Evolutionary conservation across 1,140 invertebrate species (phyloP).

Genomic region (Apis dorsata): DNA sequence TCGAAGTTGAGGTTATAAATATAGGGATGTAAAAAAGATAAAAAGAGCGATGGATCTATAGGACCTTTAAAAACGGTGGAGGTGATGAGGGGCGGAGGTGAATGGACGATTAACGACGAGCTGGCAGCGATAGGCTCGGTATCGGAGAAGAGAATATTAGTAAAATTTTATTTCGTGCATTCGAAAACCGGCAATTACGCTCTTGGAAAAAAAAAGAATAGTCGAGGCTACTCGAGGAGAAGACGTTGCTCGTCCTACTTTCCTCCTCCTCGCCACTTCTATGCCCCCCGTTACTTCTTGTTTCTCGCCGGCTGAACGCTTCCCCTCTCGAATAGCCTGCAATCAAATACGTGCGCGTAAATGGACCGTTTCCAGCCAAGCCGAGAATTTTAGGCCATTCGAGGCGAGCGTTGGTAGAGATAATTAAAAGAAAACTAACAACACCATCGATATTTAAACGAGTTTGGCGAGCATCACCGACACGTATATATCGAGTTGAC

Average conservation of each 20-base stretch:
- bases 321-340: slow-evolving; percentile 54
- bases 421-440: slow-evolving; percentile 26
- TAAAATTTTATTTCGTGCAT: slow-evolving; percentile 45
- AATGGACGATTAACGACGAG: slow-evolving; percentile 18
- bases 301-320: slow-evolving; percentile 50
- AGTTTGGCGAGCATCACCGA: neutral
- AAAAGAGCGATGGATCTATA: neutral
- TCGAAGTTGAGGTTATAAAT: neutral
- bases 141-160: slow-evolving; percentile 35
- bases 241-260: slow-evolving; percentile 62
- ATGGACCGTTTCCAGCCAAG: slow-evolving; percentile 40
- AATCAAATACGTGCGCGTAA: slow-evolving; percentile 62
- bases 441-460: slow-evolving; percentile 11
- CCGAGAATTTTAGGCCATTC: slow-evolving; percentile 29
- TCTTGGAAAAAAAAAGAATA: slow-evolving; percentile 10
- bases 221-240: slow-evolving; percentile 12
- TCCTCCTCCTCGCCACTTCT: slow-evolving; percentile 37
- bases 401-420: neutral
- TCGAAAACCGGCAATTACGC: slow-evolving; percentile 39
- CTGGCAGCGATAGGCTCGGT: slow-evolving; percentile 3
- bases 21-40: neutral
- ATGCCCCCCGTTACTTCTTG: slow-evolving; percentile 27
- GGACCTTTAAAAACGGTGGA: neutral
- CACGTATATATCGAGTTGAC: slow-evolving; percentile 14
- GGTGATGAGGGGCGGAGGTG: neutral